Base-by-base conservation (phyloP, 2,888 invertebrate species). In the Torymus auratus region DNA sequence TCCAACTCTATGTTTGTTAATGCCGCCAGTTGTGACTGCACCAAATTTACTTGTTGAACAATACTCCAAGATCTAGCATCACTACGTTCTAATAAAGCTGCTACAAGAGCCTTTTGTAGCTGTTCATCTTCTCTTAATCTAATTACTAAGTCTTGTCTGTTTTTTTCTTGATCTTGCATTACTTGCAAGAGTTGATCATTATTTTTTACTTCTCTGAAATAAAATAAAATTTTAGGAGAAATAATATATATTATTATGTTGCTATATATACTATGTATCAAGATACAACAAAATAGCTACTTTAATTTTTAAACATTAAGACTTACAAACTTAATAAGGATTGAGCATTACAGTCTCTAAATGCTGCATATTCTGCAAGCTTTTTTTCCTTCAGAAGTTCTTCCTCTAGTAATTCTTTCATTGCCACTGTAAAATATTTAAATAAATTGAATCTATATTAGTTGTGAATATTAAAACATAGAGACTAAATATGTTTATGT, bases 21-120 rank as follows among this genome's bases (percentile, higher is more conserved):
- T 78, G 93, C 93, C 20, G 95, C 95, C 84, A 96, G 91, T 90
- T 96, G 95, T 13, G 92, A 92, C 84, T 96, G 95, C 62, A 96
- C 95, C 79, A 95, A 91, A 85, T 93, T 93, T 83, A 96, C 94
- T 92, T 96, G 95, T 88, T 96, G 95, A 84, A 95, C 93, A 41
- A 96, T 91, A 85, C 95, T 94, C 95, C 95, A 95, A 83, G 94
- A 94, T 86, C 94, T 93, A 10, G 95, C 93, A 91, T 96, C 96
- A 83, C 94, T 94, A 86, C 94, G 93, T 90, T 95, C 95, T 81
- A 96, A 91, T 65, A 96, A 91, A 14, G 94, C 93, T 41, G 94
- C 94, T 2, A 96, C 95, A 11, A 95, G 94, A 5, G 94, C 94
- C 89, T 94, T 95, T 88, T 96, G 96, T 74, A 95, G 88, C 84